Evolutionary conservation across 2,113 vertebrate genomes (phyloP), one percentile per base, ranked within the genome.

Genomic region (Prietella phreatophila): DNA sequence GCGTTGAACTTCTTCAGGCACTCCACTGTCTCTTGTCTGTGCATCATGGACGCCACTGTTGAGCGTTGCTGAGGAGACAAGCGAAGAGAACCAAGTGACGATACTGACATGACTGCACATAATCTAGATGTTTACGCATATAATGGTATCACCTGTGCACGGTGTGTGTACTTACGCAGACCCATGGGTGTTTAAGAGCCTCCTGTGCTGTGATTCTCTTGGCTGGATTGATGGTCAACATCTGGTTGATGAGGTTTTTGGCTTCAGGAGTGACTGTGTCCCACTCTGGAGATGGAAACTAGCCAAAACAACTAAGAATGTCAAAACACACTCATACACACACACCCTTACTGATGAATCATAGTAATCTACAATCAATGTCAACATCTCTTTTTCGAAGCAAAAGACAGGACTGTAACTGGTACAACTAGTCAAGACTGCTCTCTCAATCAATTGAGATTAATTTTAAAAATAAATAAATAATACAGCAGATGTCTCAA

Each of bases 221-320:
- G 93, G 97, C 96, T 0, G 98, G 98, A 93, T 99, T 99, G 93
- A 99, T 99, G 91, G 98, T 99, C 92, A 99, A 88, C 98, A 99
- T 99, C 96, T 99, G 98, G 92, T 99, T 99, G 95, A 99, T 99
- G 92, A 99, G 97, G 95, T 99, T 99, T 94, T 99, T 99, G 79
- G 98, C 98, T 94, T 99, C 97, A 0, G 98, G 98, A 56, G 98
- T 99, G 89, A 98, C 98, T 0, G 98, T 99, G 95, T 98, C 98
- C 98, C 98, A 99, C 92, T 99, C 97, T 0, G 98, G 98, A 0
- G 97, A 99, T 0, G 98, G 98, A 90, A 99, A 98, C 97, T 99
- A 80, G 53, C 60, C 30, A 27, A 89, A 22, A 85, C 75, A 88
- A 1, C 25, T 5, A 22, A 79, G 50, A 27, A 84, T 0, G 27